Conservation (phyloP, 1,140 invertebrate species). For the Camponotus pennsylvanicus region DNA sequence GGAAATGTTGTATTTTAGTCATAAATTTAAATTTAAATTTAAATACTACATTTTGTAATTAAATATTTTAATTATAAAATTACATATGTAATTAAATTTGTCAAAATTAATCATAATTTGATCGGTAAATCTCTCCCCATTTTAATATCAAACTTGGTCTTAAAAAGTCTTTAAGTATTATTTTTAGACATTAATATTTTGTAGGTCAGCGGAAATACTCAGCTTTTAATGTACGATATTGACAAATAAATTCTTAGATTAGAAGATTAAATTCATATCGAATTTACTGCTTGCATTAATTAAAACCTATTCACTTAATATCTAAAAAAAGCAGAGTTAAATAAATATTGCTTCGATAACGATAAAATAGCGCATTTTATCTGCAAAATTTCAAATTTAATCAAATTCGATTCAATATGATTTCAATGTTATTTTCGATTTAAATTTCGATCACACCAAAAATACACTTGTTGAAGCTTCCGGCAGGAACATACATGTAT, state of each 20-base stretch:
- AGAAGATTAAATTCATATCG: not conserved
- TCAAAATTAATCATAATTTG: not conserved
- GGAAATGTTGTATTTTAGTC: not conserved
- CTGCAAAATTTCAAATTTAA: not conserved
- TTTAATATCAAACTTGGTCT: not conserved
- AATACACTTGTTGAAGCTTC: slow-evolving; percentile 6
- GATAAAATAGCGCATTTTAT: not conserved
- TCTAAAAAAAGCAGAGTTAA: not conserved
- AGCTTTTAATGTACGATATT: not conserved
- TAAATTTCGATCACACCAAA: not conserved
- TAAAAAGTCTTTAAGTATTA: not conserved
- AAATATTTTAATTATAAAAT: too few species aligned
- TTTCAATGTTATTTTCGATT: not conserved
- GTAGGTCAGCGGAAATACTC: not conserved
- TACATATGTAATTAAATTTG: too few species aligned
- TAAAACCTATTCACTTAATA: slow-evolving; percentile 32
- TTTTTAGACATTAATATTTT: slow-evolving; percentile 10
- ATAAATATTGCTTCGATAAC: not conserved
- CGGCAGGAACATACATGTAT: not conserved
- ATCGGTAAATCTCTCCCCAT: not conserved
- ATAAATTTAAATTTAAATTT: not conserved
- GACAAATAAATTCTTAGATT: slow-evolving; percentile 28
- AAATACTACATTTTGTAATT: too few species aligned
- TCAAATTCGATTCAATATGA: not conserved
- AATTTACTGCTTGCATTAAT: not conserved